Evolutionary conservation across 1,140 invertebrate genomes (phyloP), one percentile per base, ranked within the genome.

Genomic region (Drosophila virilis): DNA sequence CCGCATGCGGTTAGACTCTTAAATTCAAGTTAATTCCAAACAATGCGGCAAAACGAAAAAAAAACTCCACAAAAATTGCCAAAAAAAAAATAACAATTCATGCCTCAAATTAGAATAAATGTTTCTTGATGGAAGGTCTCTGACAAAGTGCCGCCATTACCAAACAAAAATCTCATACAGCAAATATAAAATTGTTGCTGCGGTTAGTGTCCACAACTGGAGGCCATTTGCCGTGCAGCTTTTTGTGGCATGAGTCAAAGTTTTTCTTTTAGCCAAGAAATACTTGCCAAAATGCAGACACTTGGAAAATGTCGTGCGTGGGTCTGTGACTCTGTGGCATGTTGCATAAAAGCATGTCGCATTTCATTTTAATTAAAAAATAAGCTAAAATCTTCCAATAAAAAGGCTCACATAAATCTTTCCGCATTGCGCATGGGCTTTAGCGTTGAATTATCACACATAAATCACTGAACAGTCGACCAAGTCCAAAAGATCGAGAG

Each of bases 31-130:
- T 52, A 54, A 54, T 52, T 61, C 8, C 43, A n/a, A 68, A 50
- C 10, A 59, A 43, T 15, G 22, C 22, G 22, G 4, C 22, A 28
- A 28, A 43, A 28, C 46, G 5, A 48, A 50, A 32, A 10, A 5
- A 12, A 50, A 52, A 62, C 51, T n/a, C 46, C 57, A 51, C 51
- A 28, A 74, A 58, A 59, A 33, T 79, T 69, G 52, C 51, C 60
- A 71, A 79, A 82, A 80, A 79, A 70, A 80, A 79, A 71, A 65
- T 66, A 80, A 50, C 15, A 54, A 69, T 46, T 69, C 50, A 78
- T 76, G 75, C 65, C 83, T 68, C 79, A 86, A 86, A 88, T 86
- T 86, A 86, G 83, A 86, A 86, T 83, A 86, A 86, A 83, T 86
- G 79, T 71, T 79, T 66, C 37, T 52, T 62, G 52, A 52, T 74